phyloP scores from a whole-genome alignment of 2,113 vertebrate species.

The Plecturocebus donacophilus region DNA sequence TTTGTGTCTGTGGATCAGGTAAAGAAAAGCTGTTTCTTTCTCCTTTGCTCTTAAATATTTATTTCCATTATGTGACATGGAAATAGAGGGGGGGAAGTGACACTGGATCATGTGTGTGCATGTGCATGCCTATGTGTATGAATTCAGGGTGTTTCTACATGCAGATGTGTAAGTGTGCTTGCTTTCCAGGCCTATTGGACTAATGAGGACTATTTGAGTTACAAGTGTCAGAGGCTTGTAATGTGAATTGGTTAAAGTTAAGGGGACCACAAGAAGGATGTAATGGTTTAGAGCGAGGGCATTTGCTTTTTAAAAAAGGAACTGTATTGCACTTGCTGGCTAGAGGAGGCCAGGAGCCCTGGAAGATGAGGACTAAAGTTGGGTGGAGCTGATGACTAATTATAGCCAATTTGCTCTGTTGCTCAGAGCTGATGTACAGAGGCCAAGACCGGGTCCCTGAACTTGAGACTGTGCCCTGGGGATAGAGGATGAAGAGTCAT shows the following conservation, averaged over 20 bases:
- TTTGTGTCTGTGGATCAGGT: not conserved
- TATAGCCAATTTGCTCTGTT: not conserved
- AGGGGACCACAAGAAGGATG: not conserved
- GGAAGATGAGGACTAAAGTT: not conserved
- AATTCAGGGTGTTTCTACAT: not conserved
- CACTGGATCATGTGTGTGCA: not conserved
- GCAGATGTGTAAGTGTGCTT: not conserved
- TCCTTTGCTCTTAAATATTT: not conserved
- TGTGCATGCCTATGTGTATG: not conserved
- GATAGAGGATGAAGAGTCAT: not conserved
- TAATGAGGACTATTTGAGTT: not conserved
- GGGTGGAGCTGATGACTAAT: not conserved
- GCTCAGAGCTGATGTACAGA: not conserved
- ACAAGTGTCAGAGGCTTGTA: not conserved
- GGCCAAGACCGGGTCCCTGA: not conserved
- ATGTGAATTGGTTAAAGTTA: not conserved
- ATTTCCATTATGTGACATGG: not conserved
- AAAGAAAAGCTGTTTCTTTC: not conserved
- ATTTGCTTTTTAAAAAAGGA: not conserved
- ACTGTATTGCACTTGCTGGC: not conserved
- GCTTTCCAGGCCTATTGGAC: not conserved
- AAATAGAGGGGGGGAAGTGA: not conserved
- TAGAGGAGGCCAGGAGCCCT: not conserved
- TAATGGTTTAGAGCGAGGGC: not conserved
- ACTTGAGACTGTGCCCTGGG: not conserved